Conservation (phyloP, 1,140 invertebrate species). For the Antheraea pernyi region DNA sequence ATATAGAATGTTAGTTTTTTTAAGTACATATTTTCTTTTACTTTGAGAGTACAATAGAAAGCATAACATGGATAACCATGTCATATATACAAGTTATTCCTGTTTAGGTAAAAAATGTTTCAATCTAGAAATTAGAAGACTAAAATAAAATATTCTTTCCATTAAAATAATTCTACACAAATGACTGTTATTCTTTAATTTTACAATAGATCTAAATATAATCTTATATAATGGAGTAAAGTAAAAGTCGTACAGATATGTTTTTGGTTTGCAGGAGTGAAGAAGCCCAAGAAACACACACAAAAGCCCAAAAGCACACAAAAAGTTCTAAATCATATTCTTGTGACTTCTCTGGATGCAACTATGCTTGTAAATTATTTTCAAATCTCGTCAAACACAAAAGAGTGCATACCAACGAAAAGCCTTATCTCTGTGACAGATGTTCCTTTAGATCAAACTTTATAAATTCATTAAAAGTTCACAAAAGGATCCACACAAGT, state of each 20-base stretch:
- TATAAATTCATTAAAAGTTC: constrained; percentile 65
- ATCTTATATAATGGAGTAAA: background rate
- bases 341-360: constrained; percentile 50
- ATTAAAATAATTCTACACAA: no score
- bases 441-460: constrained; percentile 80
- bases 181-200: no score
- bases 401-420: constrained; percentile 80
- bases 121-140: background rate
- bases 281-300: constrained; percentile 14
- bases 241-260: constrained; percentile 4
- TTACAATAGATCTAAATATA: background rate
- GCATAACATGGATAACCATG: no score
- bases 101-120: background rate
- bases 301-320: constrained; percentile 16
- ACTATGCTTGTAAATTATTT: constrained; percentile 50
- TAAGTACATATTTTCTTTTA: background rate
- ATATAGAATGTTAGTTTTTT: background rate
- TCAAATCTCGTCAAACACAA: constrained; percentile 66
- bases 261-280: constrained; percentile 30
- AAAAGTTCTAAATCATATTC: constrained; percentile 28
- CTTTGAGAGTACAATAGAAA: background rate
- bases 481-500: constrained; percentile 65
- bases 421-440: constrained; percentile 84
- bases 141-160: no score
- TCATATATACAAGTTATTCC: background rate